Evolutionary conservation across 2,113 vertebrate genomes (phyloP).

Genomic region (Psilopogon haemacephalus): DNA sequence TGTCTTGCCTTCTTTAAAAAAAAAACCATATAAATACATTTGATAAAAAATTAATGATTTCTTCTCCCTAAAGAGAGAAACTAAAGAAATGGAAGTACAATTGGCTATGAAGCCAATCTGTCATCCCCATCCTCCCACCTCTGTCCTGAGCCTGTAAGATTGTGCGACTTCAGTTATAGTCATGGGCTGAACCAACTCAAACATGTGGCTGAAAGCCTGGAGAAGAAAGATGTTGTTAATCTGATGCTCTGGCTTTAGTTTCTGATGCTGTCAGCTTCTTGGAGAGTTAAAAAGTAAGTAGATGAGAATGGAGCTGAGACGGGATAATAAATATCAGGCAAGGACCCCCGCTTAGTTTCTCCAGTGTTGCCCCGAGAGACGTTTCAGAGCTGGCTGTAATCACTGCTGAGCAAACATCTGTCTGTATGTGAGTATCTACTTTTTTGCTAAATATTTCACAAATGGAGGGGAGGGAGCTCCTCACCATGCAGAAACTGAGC

Average conservation of each 20-base stretch:
- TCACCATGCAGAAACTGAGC: fast-evolving
- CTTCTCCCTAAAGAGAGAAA: neutral
- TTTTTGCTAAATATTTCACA: neutral
- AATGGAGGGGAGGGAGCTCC: neutral
- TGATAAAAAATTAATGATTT: neutral
- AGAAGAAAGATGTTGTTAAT: conserved; percentile 20
- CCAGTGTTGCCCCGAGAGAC: fast-evolving
- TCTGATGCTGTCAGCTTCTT: conserved; percentile 9
- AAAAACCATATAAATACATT: neutral
- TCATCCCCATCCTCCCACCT: neutral
- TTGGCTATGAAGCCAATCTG: neutral
- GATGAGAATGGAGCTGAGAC: neutral
- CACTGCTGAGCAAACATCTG: neutral
- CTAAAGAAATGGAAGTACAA: neutral
- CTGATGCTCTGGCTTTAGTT: neutral
- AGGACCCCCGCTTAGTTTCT: neutral
- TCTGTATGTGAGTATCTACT: neutral
- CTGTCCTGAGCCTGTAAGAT: neutral
- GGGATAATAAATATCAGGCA: neutral
- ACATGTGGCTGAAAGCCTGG: neutral
- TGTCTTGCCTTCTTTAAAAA: neutral
- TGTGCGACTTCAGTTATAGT: fast-evolving
- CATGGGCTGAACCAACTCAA: neutral
- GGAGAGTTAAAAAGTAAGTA: neutral
- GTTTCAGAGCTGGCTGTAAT: fast-evolving